Percentiles rank a stretch among this genome's conserved stretches.
Conservation (phyloP, 2,888 invertebrate genomes). For the Nomada lathburiana region DNA sequence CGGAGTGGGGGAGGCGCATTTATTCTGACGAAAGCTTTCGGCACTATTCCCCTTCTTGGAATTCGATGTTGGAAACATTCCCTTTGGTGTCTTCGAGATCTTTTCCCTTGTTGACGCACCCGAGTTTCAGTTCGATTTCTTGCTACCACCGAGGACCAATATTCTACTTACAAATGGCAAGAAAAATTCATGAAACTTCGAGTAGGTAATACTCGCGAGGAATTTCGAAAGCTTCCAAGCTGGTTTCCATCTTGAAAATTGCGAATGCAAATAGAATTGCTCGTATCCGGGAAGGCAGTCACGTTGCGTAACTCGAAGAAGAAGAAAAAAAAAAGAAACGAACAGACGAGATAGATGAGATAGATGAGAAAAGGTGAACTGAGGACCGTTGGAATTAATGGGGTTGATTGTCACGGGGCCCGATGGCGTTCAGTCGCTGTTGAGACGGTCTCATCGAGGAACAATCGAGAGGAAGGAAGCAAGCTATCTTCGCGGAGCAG, state of each 20-base stretch:
- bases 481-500: conserved; percentile 38
- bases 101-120: conserved; percentile 24
- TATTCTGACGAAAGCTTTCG: conserved; percentile 43
- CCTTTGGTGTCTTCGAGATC: background rate
- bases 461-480: conserved; percentile 58
- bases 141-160: background rate
- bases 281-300: background rate
- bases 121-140: conserved; percentile 5
- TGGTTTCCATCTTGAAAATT: conserved; percentile 24
- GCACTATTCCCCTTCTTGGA: conserved; percentile 19
- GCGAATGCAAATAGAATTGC: conserved; percentile 6
- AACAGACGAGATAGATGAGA: no score
- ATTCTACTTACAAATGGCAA: background rate
- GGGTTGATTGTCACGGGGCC: conserved; percentile 52
- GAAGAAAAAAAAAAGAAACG: background rate
- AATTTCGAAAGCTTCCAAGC: background rate
- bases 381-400: conserved; percentile 49
- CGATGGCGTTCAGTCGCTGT: conserved; percentile 36
- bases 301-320: conserved; percentile 16
- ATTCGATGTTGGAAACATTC: background rate
- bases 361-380: background rate
- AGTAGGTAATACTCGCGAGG: background rate
- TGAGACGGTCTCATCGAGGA: conserved; percentile 50
- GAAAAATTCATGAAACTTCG: background rate
- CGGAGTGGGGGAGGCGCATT: conserved; percentile 23